Base-by-base conservation (phyloP, 2,113 vertebrate genomes). In the Mugil cephalus region DNA sequence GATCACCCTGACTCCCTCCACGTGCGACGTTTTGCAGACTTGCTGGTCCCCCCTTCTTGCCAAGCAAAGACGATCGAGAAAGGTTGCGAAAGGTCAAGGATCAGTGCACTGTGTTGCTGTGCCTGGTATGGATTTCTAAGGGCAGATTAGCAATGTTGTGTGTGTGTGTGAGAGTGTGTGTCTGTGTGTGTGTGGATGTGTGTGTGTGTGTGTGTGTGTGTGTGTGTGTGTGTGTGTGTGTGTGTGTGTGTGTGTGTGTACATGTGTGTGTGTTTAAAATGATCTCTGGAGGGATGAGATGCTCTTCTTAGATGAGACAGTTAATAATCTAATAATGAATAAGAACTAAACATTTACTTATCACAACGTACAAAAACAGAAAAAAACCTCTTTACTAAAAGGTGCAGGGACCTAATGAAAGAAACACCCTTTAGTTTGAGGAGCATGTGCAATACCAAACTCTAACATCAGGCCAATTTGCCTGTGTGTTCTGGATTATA, bases 11-110 rank as follows among this genome's bases (percentile, higher is more conserved):
- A 55, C 58, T 11, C 0, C 13, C 18, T 75, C n/a, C 46, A 24
- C 34, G 40, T 38, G 68, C 61, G 63, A 70, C 59, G 67, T 87
- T 85, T 83, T 36, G 52, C 3, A 43, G 50, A 39, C n/a, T 53
- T 15, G 4, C 56, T 54, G 50, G 45, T 71, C 65, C 47, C 75
- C 58, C 74, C 60, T n/a, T n/a, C 56, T 53, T 70, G 34, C 35
- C n/a, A n/a, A n/a, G n/a, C n/a, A n/a, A n/a, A 85, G 72, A 46
- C 8, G 46, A 72, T 64, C 1, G 2, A 69, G 34, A 92, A 91
- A 88, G 90, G 82, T 92, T 69, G 65, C 2, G 42, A 24, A 89
- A 94, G 87, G 89, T 93, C 74, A 90, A 63, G 67, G 83, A 85
- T 86, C 90, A 84, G 59, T 1, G 9, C 53, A 11, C 47, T 54